These are phyloP conservation scores for Xenopus petersii DNA, from an alignment of 2,797 vertebrate genomes.

Conservation along the genomic window DNA sequence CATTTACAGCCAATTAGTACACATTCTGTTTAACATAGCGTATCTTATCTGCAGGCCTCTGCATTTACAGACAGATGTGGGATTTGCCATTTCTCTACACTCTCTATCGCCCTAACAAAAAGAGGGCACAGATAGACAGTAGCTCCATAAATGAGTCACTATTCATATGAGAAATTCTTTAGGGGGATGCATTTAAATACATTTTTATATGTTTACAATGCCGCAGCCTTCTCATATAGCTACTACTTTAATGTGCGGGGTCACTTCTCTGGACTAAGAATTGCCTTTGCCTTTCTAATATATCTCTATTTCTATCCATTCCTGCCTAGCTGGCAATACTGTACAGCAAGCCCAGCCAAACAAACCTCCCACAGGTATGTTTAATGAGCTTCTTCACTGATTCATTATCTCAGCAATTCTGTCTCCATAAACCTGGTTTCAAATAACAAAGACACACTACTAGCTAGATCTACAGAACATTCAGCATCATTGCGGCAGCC, in stretches of 20 bases:
- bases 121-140: too few species aligned
- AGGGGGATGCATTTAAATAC: too few species aligned
- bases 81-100: not conserved
- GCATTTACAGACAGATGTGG: slow-evolving; percentile 6
- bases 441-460: slow-evolving; percentile 44
- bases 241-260: slow-evolving; percentile 54
- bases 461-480: not conserved
- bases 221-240: slow-evolving; percentile 41
- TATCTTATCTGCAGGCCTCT: too few species aligned
- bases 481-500: not conserved
- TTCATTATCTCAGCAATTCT: slow-evolving; percentile 72
- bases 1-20: too few species aligned
- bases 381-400: slow-evolving; percentile 77
- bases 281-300: slow-evolving; percentile 65
- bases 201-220: slow-evolving; percentile 51
- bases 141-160: too few species aligned
- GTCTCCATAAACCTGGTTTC: slow-evolving; percentile 41
- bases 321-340: slow-evolving; percentile 66
- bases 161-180: too few species aligned
- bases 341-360: slow-evolving; percentile 66
- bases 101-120: not conserved
- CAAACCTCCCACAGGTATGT: slow-evolving; percentile 72
- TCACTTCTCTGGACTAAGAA: slow-evolving; percentile 59
- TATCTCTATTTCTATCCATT: slow-evolving; percentile 49
- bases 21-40: not conserved